Percentiles rank a stretch among this genome's conserved stretches.
Evolutionary conservation across 2,888 invertebrate species (phyloP).

Genomic region (Desoria tigrina): DNA sequence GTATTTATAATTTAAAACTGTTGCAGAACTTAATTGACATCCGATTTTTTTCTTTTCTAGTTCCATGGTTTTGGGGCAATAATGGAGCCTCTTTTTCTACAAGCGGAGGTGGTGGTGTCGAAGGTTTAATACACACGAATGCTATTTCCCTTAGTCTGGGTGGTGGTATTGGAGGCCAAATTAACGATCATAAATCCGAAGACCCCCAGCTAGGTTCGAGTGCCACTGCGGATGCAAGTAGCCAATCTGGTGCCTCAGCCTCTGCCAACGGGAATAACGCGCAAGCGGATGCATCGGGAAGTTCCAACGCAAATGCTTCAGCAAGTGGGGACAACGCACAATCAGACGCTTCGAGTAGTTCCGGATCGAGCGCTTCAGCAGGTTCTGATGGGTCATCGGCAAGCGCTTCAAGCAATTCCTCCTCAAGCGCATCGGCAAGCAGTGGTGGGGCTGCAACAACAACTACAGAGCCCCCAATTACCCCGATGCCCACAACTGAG

Average conservation of each 20-base stretch:
- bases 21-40: no score
- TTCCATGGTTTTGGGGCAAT: not conserved
- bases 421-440: not conserved
- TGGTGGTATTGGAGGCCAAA: no score
- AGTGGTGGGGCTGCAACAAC: slow-evolving; percentile 1
- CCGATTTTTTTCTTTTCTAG: not conserved
- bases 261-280: no score
- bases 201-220: no score
- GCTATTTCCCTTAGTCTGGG: no score
- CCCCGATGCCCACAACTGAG: not conserved
- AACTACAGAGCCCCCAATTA: slow-evolving; percentile 6
- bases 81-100: no score
- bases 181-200: no score
- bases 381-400: not conserved
- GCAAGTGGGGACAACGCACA: not conserved
- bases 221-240: no score
- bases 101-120: no score
- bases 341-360: not conserved
- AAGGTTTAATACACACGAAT: no score
- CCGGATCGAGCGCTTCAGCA: slow-evolving; percentile 3
- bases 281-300: not conserved
- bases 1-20: not conserved
- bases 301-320: not conserved
- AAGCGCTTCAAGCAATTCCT: not conserved
- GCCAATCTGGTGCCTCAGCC: no score